These are phyloP conservation scores for Scolopax bukidnonensis DNA, from an alignment of 2,797 vertebrate species.

Conservation along the genomic window DNA sequence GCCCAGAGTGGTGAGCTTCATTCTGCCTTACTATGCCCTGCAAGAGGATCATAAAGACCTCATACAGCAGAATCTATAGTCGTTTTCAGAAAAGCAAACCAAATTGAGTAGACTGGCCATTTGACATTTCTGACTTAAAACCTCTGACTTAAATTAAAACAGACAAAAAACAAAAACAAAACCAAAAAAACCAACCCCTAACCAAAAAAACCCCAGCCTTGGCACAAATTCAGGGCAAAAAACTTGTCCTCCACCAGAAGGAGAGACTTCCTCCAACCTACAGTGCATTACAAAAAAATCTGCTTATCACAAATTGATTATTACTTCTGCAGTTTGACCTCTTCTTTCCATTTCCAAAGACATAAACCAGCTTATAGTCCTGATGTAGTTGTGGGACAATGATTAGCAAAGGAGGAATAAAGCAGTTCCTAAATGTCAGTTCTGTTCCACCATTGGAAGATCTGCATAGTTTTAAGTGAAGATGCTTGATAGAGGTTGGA, in stretches of 20 bases:
- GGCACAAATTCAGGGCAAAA: not conserved
- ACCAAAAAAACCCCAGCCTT: accelerated
- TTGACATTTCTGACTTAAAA: not conserved
- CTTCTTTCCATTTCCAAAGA: not conserved
- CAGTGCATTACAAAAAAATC: not conserved
- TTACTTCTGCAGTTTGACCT: not conserved
- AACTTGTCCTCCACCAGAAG: not conserved
- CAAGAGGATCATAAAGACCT: not conserved
- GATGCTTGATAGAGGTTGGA: not conserved
- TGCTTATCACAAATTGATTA: not conserved
- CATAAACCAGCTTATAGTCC: not conserved
- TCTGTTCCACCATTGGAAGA: not conserved
- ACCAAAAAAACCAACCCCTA: not conserved
- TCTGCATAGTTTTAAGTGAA: not conserved
- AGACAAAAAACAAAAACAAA: too few relatives aligned
- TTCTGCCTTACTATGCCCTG: not conserved
- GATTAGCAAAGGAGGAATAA: not conserved
- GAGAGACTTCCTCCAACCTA: not conserved
- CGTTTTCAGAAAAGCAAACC: not conserved
- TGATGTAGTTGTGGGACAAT: not conserved
- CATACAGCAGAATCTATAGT: not conserved
- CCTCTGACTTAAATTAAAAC: not conserved
- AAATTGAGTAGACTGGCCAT: not conserved
- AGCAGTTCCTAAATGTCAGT: not conserved
- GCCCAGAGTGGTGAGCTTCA: not conserved